Conservation (phyloP, 2,888 invertebrate genomes). For the Archips xylosteana region DNA sequence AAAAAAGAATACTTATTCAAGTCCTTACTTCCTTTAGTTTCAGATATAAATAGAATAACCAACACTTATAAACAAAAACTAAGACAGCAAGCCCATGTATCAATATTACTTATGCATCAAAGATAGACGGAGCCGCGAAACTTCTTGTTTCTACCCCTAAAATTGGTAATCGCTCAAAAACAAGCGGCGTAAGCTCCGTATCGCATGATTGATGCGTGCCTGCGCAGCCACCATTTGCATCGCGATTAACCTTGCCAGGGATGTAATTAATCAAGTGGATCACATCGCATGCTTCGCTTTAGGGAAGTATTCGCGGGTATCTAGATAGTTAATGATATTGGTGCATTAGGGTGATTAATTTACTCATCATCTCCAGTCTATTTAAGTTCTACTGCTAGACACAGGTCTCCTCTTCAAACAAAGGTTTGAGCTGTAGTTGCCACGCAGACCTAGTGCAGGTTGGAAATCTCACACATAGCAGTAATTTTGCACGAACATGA, state of each 20-base stretch:
- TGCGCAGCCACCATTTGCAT: slow-evolving; percentile 18
- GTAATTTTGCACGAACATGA: too few relatives aligned
- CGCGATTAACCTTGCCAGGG: slow-evolving; percentile 1
- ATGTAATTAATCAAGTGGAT: slow-evolving; percentile 5
- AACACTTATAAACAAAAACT: not conserved
- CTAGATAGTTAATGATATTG: not conserved
- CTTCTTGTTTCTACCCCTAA: not conserved
- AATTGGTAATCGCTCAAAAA: slow-evolving; percentile 15
- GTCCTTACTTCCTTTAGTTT: too few relatives aligned
- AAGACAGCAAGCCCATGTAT: not conserved
- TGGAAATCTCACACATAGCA: too few relatives aligned
- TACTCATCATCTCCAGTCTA: not conserved
- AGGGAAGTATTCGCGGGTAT: not conserved
- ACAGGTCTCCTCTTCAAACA: too few relatives aligned
- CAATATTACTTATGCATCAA: not conserved
- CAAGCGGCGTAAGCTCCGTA: slow-evolving; percentile 6
- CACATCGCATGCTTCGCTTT: not conserved
- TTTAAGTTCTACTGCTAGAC: too few relatives aligned
- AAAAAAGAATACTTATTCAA: too few relatives aligned
- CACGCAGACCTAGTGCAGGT: not conserved
- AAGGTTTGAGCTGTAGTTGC: too few relatives aligned
- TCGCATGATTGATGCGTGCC: slow-evolving; percentile 18
- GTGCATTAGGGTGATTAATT: slow-evolving; percentile 4
- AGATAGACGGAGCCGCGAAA: not conserved
- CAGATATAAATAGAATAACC: not conserved